Percentiles rank a stretch among this genome's conserved stretches.
Evolutionary conservation across 92 coral and sea anemone species (phyloP).

Genomic region (Phenganax stokvisi): DNA sequence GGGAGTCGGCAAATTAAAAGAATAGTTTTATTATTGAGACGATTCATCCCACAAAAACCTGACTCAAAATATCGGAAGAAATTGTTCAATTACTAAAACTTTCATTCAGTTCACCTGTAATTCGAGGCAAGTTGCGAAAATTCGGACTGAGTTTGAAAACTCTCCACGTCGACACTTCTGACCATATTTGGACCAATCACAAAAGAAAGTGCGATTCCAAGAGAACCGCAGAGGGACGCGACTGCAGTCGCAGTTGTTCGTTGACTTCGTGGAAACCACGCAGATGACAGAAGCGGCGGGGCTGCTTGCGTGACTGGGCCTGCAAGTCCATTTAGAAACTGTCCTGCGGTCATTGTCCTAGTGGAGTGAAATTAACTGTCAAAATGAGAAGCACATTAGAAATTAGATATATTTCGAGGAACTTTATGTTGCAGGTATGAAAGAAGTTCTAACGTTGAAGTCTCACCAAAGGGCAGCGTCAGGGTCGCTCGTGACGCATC

Average conservation of each 20-base stretch:
- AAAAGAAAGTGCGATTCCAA: constrained; percentile 91
- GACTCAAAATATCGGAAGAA: not conserved
- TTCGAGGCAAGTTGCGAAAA: constrained; percentile 26
- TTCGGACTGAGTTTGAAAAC: not conserved
- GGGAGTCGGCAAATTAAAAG: too few species aligned
- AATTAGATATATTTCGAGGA: not conserved
- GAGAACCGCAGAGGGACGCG: constrained; percentile 89
- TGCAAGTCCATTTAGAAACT: constrained; percentile 88
- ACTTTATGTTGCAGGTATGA: not conserved
- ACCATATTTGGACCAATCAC: constrained; percentile 85
- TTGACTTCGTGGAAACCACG: constrained; percentile 93
- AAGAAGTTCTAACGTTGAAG: not conserved
- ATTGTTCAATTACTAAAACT: not conserved
- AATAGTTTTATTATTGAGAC: not conserved
- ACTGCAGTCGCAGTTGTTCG: constrained; percentile 97
- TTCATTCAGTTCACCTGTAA: constrained; percentile 22
- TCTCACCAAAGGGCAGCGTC: constrained; percentile 75
- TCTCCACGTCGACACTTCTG: constrained; percentile 44
- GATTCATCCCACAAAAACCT: not conserved
- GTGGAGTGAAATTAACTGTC: not conserved
- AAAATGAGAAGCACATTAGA: not conserved
- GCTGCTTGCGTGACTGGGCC: constrained; percentile 99
- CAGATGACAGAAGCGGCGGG: constrained; percentile 85
- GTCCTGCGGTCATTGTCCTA: constrained; percentile 97
- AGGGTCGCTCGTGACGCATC: constrained; percentile 82